Percentiles rank a stretch among this genome's conserved stretches.
phyloP scores from a whole-genome alignment of 2,113 vertebrate species.

The Elanus axillaris region DNA sequence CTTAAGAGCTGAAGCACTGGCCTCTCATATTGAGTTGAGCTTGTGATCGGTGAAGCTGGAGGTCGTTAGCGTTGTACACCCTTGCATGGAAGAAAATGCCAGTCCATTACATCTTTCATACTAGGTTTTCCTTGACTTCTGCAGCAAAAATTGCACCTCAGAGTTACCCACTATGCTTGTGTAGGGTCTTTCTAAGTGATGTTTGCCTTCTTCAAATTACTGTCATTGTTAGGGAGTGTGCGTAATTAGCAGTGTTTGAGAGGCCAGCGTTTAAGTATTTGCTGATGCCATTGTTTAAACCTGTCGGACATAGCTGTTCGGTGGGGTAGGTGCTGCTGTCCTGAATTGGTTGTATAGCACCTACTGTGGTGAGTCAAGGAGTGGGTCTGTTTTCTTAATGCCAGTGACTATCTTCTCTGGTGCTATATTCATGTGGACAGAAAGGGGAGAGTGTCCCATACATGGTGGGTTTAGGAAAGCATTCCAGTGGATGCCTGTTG shows the following conservation, averaged over 20 bases:
- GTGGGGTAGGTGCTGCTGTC: background rate
- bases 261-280: background rate
- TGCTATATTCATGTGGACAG: background rate
- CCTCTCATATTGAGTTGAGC: background rate
- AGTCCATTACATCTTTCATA: background rate
- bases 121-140: background rate
- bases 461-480: background rate
- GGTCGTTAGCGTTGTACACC: fast-evolving
- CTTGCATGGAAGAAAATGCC: background rate
- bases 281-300: background rate
- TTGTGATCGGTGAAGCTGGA: background rate
- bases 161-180: background rate
- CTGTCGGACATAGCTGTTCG: fast-evolving
- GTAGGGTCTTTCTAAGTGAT: background rate
- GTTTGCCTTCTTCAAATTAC: background rate
- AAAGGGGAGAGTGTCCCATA: background rate
- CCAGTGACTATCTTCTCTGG: background rate
- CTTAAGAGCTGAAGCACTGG: background rate
- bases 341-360: background rate
- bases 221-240: background rate
- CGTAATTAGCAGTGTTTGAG: background rate
- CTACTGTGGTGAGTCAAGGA: background rate
- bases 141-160: background rate
- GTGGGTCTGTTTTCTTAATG: background rate
- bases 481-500: background rate